Conservation (phyloP, 2,797 vertebrate species). For the Lithobates sylvaticus region DNA sequence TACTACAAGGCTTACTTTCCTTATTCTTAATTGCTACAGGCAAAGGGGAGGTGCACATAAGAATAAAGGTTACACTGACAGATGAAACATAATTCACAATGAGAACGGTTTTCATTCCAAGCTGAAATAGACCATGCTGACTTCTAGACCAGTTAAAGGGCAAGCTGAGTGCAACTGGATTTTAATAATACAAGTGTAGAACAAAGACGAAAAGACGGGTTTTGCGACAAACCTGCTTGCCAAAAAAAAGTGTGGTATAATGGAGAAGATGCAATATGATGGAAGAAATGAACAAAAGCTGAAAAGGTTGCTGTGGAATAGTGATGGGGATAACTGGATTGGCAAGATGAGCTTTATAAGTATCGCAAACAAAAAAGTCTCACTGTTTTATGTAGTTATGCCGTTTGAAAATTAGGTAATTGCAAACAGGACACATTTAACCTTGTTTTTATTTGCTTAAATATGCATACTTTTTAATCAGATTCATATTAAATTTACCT, state of each 20-base stretch:
- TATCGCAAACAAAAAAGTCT: background rate
- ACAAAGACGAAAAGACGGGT: background rate
- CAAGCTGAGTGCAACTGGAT: slow-evolving; percentile 70
- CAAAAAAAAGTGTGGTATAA: slow-evolving; percentile 44
- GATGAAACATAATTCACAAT: slow-evolving; percentile 83
- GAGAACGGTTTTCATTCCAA: slow-evolving; percentile 77
- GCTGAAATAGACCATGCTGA: slow-evolving; percentile 75
- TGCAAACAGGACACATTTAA: background rate
- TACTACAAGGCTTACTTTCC: slow-evolving; percentile 77
- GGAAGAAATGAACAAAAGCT: background rate
- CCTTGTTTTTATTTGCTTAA: no score
- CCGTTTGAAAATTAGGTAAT: background rate
- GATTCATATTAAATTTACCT: background rate
- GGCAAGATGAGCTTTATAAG: background rate
- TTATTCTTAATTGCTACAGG: slow-evolving; percentile 79
- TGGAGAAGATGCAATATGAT: slow-evolving; percentile 65
- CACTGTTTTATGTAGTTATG: background rate
- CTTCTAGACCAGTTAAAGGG: slow-evolving; percentile 73
- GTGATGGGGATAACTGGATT: background rate
- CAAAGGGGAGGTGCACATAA: slow-evolving; percentile 77
- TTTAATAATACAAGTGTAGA: slow-evolving; percentile 70
- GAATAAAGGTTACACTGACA: slow-evolving; percentile 82
- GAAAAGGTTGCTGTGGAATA: background rate
- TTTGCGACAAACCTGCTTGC: slow-evolving; percentile 61
- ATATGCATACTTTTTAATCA: background rate